Evolutionary conservation across 2,888 invertebrate genomes (phyloP).

Genomic region (Eupithecia subumbrata): DNA sequence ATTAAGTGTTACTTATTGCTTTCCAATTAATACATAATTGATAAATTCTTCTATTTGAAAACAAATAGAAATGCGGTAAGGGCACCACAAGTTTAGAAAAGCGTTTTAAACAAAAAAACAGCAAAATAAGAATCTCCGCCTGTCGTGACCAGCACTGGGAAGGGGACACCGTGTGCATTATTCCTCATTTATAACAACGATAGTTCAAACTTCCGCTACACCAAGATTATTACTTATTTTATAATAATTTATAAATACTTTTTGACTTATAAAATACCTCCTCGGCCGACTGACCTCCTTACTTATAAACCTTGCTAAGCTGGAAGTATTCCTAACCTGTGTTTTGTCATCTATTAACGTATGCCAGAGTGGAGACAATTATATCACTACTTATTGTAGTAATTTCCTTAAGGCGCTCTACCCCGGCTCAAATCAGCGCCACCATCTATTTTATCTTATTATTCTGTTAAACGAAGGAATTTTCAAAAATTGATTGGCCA

Average conservation of each 20-base stretch:
- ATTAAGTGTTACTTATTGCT: too few relatives aligned
- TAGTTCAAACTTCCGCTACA: background rate
- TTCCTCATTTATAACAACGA: background rate
- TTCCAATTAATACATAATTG: too few relatives aligned
- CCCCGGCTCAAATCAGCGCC: too few relatives aligned
- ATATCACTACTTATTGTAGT: background rate
- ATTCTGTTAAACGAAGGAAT: too few relatives aligned
- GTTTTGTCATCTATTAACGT: background rate
- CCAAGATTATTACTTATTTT: conserved; percentile 10
- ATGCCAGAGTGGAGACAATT: background rate
- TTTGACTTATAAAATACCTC: conserved; percentile 33
- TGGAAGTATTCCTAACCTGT: background rate
- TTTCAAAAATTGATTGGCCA: too few relatives aligned
- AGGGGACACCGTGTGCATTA: background rate
- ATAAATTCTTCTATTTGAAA: too few relatives aligned
- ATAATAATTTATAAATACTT: background rate
- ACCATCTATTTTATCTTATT: too few relatives aligned
- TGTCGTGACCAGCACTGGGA: conserved; percentile 3
- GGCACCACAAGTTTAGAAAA: background rate
- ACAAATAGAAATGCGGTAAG: background rate
- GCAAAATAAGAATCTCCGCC: background rate
- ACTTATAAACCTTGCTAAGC: background rate
- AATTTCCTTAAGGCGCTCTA: too few relatives aligned
- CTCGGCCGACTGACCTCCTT: background rate
- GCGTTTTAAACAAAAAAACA: background rate